Evolutionary conservation across 2,113 vertebrate species (phyloP).

Genomic region (Cyprinodon brontotheroides): DNA sequence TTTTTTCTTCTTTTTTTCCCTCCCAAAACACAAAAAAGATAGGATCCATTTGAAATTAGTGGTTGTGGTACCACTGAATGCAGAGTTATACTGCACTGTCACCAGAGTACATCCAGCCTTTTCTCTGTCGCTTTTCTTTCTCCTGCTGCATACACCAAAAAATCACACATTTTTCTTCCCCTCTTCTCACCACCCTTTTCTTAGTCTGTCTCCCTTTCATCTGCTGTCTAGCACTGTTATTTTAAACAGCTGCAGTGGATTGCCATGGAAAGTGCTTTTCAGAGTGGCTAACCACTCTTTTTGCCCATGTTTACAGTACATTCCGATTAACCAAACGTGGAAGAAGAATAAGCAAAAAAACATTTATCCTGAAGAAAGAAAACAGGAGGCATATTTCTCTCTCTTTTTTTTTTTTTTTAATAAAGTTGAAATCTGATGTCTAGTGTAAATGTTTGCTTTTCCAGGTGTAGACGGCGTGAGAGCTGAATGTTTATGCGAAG

Average conservation of each 20-base stretch:
- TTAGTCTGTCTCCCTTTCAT: slow-evolving; percentile 62
- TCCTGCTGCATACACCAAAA: slow-evolving; percentile 43
- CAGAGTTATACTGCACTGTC: not conserved
- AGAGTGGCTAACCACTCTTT: slow-evolving; percentile 15
- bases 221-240: slow-evolving; percentile 66
- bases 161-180: slow-evolving; percentile 37
- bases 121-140: slow-evolving; percentile 31
- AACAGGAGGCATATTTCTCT: not conserved
- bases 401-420: not conserved
- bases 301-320: not conserved
- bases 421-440: slow-evolving; percentile 4
- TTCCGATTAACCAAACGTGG: not conserved
- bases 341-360: not conserved
- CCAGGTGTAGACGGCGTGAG: slow-evolving; percentile 80
- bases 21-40: not conserved
- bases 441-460: not conserved
- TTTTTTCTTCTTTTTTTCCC: not conserved
- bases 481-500: slow-evolving; percentile 90
- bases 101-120: not conserved
- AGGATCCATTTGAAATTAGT: slow-evolving; percentile 4
- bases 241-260: slow-evolving; percentile 64
- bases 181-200: slow-evolving; percentile 34
- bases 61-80: not conserved
- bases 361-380: not conserved
- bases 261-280: slow-evolving; percentile 42